These are phyloP conservation scores for Copidosoma aretas DNA, from an alignment of 2,888 invertebrate species.

Conservation along the genomic window DNA sequence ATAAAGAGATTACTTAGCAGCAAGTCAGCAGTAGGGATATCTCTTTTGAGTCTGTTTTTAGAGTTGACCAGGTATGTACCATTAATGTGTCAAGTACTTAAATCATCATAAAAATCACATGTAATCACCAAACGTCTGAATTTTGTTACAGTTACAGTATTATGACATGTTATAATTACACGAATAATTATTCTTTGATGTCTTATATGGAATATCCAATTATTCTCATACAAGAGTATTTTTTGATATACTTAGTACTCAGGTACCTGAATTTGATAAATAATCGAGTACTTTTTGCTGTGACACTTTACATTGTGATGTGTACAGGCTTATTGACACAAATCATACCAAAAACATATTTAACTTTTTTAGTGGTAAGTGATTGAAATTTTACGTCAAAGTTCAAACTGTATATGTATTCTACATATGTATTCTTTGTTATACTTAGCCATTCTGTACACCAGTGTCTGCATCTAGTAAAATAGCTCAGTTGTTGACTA, in stretches of 20 bases:
- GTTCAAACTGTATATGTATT: neutral
- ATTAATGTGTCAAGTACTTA: neutral
- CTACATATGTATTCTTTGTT: conserved; percentile 1
- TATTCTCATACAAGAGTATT: conserved; percentile 76
- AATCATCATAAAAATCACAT: no score
- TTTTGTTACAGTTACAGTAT: conserved; percentile 75
- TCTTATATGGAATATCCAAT: conserved; percentile 87
- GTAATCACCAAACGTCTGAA: neutral
- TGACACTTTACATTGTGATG: conserved; percentile 58
- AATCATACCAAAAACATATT: conserved; percentile 62
- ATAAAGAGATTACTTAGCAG: conserved; percentile 72
- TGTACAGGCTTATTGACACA: conserved; percentile 61
- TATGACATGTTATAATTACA: conserved; percentile 81
- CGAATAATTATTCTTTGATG: conserved; percentile 74
- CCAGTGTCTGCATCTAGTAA: conserved; percentile 86
- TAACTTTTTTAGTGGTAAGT: conserved; percentile 74
- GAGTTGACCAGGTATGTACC: conserved; percentile 73
- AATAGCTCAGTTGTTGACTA: conserved; percentile 78
- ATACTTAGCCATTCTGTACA: conserved; percentile 64
- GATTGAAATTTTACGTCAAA: neutral
- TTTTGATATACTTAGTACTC: conserved; percentile 75
- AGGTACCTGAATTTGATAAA: conserved; percentile 71
- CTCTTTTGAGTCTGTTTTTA: conserved; percentile 70
- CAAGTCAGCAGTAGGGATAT: conserved; percentile 75
- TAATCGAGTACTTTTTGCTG: conserved; percentile 50